phyloP scores from a whole-genome alignment of 2,888 invertebrate species.

The Diplazon laetatorius region DNA sequence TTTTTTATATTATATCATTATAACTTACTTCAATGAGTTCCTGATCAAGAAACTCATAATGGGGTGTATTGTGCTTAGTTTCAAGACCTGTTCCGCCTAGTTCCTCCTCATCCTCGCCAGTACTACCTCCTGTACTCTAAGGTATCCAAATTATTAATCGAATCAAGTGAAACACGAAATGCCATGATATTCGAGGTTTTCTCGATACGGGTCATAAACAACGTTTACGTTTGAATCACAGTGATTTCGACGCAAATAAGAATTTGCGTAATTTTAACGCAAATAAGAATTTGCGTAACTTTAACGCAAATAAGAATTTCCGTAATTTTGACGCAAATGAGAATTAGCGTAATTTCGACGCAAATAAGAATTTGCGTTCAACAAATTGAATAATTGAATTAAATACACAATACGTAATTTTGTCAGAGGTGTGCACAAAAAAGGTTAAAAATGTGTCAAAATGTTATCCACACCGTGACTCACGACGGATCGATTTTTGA shows the following conservation, averaged over 20 bases:
- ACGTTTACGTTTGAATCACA: conserved; percentile 3
- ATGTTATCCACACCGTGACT: conserved; percentile 24
- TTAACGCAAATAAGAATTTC: too few species aligned
- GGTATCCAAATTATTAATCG: conserved; percentile 70
- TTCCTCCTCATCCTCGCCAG: conserved; percentile 84
- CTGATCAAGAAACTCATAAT: conserved; percentile 82
- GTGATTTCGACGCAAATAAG: background rate
- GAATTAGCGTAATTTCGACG: background rate
- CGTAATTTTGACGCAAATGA: too few species aligned
- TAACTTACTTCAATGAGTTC: conserved; percentile 79
- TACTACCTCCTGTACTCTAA: conserved; percentile 85
- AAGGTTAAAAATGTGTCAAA: conserved; percentile 19
- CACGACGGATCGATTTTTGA: conserved; percentile 21
- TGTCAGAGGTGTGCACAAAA: too few species aligned
- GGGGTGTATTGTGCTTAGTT: conserved; percentile 83
- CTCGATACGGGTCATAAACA: conserved; percentile 8
- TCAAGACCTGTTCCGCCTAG: conserved; percentile 81
- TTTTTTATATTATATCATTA: conserved; percentile 48
- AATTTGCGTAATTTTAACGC: too few species aligned
- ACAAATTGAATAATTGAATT: too few species aligned
- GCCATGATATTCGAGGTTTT: conserved; percentile 44
- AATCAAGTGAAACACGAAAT: conserved; percentile 56
- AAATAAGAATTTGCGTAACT: too few species aligned
- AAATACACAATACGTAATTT: too few species aligned
- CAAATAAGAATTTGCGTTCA: too few species aligned